These are phyloP conservation scores for Nerophis ophidion DNA, from an alignment of 2,113 vertebrate species.

Conservation along the genomic window DNA sequence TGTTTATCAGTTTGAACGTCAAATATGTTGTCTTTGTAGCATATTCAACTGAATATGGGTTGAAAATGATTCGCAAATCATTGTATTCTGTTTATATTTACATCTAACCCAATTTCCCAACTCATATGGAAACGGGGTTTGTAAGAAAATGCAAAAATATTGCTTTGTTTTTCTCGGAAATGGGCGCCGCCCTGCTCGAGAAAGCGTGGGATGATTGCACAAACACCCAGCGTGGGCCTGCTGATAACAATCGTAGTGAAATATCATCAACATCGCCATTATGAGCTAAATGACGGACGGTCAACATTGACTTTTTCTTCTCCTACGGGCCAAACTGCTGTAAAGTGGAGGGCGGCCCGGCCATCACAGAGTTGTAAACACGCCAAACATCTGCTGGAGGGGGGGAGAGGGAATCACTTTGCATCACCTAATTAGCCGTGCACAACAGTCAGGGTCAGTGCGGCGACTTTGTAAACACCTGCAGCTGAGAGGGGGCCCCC, in stretches of 20 bases:
- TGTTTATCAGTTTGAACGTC: too few species aligned
- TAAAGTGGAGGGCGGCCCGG: conserved; percentile 35
- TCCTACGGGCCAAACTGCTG: conserved; percentile 22
- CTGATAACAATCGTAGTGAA: conserved; percentile 26
- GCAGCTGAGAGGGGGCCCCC: conserved; percentile 26
- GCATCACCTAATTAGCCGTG: conserved; percentile 48
- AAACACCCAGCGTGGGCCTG: conserved; percentile 25
- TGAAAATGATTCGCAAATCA: too few species aligned
- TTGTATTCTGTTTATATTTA: too few species aligned
- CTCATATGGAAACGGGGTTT: too few species aligned
- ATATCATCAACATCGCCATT: conserved; percentile 27
- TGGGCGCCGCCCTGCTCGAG: background rate
- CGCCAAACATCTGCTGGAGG: conserved; percentile 41
- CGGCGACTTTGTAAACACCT: conserved; percentile 37
- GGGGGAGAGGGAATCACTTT: conserved; percentile 28
- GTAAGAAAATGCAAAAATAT: background rate
- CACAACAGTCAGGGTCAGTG: conserved; percentile 29
- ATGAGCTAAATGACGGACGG: conserved; percentile 48
- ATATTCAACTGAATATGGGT: too few species aligned
- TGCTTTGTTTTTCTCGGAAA: background rate
- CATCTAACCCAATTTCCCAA: too few species aligned
- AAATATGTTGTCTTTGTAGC: too few species aligned
- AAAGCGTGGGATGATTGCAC: conserved; percentile 18
- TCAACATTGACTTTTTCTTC: conserved; percentile 62
- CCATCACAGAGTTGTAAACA: conserved; percentile 47